Percentiles rank a stretch among this genome's conserved stretches.
Conservation (phyloP, 2,888 invertebrate species). For the Vesta saturnalis region DNA sequence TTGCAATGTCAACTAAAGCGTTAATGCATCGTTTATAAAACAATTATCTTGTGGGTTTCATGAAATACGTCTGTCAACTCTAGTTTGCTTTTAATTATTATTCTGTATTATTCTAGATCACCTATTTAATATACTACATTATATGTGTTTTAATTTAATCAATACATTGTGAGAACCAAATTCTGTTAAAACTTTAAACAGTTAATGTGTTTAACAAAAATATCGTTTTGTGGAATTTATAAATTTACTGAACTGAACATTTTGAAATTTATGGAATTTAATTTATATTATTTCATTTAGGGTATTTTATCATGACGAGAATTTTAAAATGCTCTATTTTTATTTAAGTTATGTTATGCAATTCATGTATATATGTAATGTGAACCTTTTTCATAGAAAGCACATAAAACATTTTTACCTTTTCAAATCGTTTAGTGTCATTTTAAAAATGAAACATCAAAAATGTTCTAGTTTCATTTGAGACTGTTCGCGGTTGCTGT, state of each 20-base stretch:
- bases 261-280: too few relatives aligned
- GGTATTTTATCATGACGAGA: too few relatives aligned
- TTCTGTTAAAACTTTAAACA: too few relatives aligned
- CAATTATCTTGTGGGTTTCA: slow-evolving; percentile 29
- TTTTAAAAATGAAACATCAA: slow-evolving; percentile 24
- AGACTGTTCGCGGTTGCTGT: slow-evolving; percentile 23
- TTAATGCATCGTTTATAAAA: slow-evolving; percentile 35
- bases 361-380: neutral
- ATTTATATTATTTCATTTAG: too few relatives aligned
- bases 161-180: too few relatives aligned
- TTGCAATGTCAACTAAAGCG: slow-evolving; percentile 19
- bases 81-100: neutral
- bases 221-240: too few relatives aligned
- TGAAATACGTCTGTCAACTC: slow-evolving; percentile 23
- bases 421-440: slow-evolving; percentile 15
- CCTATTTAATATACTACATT: neutral
- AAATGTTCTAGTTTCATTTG: slow-evolving; percentile 26
- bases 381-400: neutral
- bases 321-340: too few relatives aligned
- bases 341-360: too few relatives aligned
- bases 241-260: too few relatives aligned
- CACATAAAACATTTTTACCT: neutral
- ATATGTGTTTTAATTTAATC: neutral
- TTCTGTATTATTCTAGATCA: neutral
- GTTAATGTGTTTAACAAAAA: too few relatives aligned